Conservation (phyloP, 2,113 vertebrate genomes). For the Cariama cristata region DNA sequence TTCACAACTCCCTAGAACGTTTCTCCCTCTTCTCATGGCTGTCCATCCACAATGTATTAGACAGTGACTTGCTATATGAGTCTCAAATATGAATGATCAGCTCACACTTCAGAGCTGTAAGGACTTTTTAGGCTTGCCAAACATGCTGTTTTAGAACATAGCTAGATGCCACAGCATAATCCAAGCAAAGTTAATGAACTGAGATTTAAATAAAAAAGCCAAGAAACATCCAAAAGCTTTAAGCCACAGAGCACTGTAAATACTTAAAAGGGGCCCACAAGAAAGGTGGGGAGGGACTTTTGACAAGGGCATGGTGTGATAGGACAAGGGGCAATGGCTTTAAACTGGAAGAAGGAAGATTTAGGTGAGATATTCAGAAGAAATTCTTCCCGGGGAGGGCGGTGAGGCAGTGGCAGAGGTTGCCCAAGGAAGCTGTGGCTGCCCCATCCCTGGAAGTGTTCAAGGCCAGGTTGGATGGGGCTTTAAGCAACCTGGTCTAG, state of each 20-base stretch:
- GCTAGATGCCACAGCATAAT: background rate
- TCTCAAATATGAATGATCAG: background rate
- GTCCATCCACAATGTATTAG: background rate
- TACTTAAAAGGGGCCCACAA: too few relatives aligned
- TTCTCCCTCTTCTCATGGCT: background rate
- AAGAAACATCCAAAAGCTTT: background rate
- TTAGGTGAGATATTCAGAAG: too few relatives aligned
- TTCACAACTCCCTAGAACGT: background rate
- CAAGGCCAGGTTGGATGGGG: too few relatives aligned
- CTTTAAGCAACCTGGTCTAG: too few relatives aligned
- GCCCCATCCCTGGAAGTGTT: too few relatives aligned
- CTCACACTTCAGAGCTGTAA: background rate
- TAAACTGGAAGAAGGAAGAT: too few relatives aligned
- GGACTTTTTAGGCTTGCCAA: background rate
- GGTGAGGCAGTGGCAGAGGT: too few relatives aligned
- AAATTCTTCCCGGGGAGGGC: too few relatives aligned
- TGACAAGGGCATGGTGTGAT: too few relatives aligned
- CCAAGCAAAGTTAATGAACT: background rate
- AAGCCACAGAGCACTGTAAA: background rate
- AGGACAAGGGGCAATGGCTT: too few relatives aligned
- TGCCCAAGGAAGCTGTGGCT: too few relatives aligned
- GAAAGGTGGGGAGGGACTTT: too few relatives aligned
- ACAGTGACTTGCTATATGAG: background rate
- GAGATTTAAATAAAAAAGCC: background rate
- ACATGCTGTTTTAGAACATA: background rate